Evolutionary conservation across 1,140 invertebrate species (phyloP).

Genomic region (Pentalonia nigronervosa): DNA sequence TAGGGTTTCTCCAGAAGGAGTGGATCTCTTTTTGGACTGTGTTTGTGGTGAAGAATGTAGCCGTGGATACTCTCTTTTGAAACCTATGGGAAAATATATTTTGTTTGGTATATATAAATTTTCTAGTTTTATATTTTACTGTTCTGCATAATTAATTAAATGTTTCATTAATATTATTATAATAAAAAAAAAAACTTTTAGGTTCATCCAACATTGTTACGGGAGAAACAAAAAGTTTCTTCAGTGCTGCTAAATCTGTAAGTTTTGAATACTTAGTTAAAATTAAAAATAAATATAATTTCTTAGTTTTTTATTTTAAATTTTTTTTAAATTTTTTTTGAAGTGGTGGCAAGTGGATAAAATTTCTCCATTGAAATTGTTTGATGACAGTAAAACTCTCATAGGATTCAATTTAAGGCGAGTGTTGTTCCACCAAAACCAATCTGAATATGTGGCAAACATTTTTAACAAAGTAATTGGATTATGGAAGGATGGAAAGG

Average conservation of each 20-base stretch:
- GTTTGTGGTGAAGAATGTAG: slow-evolving; percentile 88
- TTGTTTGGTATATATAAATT: slow-evolving; percentile 74
- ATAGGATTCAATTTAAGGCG: slow-evolving; percentile 84
- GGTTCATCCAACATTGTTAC: slow-evolving; percentile 85
- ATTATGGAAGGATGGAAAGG: slow-evolving; percentile 78
- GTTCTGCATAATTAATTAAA: slow-evolving; percentile 27
- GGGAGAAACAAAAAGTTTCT: slow-evolving; percentile 87
- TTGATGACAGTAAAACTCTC: slow-evolving; percentile 87
- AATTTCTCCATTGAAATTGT: slow-evolving; percentile 85
- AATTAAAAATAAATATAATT: background rate
- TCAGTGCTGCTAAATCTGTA: slow-evolving; percentile 85
- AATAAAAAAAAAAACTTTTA: slow-evolving; percentile 62
- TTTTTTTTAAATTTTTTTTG: slow-evolving; percentile 58
- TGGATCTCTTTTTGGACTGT: slow-evolving; percentile 88
- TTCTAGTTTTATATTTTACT: slow-evolving; percentile 63
- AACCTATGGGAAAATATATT: slow-evolving; percentile 89
- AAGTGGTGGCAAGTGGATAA: slow-evolving; percentile 93
- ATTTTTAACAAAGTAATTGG: slow-evolving; percentile 77
- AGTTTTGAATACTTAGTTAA: slow-evolving; percentile 64
- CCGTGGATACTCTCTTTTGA: slow-evolving; percentile 81
- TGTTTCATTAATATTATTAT: background rate
- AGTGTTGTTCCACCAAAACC: slow-evolving; percentile 81
- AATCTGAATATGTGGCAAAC: slow-evolving; percentile 73
- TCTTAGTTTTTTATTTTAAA: background rate
- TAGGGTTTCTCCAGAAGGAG: slow-evolving; percentile 78